These are phyloP conservation scores for Caenorhabditis auriculariae DNA, from an alignment of 2,888 invertebrate genomes.

Conservation along the genomic window DNA sequence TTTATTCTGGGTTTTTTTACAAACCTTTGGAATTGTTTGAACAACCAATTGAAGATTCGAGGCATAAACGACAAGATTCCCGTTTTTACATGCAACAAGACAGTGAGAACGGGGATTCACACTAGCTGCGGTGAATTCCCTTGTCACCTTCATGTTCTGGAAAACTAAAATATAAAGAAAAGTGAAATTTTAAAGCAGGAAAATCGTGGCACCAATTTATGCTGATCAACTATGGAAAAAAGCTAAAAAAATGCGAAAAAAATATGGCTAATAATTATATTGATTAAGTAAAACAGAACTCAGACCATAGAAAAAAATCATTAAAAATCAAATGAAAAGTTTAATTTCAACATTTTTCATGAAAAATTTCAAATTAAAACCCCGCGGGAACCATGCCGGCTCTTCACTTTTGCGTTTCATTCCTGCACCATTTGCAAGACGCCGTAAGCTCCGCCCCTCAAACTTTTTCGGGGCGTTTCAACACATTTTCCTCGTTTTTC, in stretches of 20 bases:
- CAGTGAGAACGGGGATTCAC: conserved; percentile 40
- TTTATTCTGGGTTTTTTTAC: neutral
- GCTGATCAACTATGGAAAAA: no score
- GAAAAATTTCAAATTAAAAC: no score
- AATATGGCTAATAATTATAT: neutral
- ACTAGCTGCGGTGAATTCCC: conserved; percentile 29
- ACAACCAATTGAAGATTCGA: conserved; percentile 31
- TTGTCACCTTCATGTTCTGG: conserved; percentile 16
- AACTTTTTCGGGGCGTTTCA: no score
- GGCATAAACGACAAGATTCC: conserved; percentile 26
- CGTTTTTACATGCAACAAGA: conserved; percentile 18
- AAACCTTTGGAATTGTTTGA: conserved; percentile 25
- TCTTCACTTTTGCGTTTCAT: no score
- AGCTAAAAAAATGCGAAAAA: neutral
- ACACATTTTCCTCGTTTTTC: no score
- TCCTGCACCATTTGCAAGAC: no score
- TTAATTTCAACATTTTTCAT: no score
- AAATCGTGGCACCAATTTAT: no score
- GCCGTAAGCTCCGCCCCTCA: no score
- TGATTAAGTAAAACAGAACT: neutral
- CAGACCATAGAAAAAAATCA: neutral
- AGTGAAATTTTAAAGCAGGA: no score
- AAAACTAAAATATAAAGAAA: neutral
- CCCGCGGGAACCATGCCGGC: no score
- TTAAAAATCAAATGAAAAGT: conserved; percentile 4